phyloP scores from a whole-genome alignment of 2,888 invertebrate species.

The Stegana nigrithorax region DNA sequence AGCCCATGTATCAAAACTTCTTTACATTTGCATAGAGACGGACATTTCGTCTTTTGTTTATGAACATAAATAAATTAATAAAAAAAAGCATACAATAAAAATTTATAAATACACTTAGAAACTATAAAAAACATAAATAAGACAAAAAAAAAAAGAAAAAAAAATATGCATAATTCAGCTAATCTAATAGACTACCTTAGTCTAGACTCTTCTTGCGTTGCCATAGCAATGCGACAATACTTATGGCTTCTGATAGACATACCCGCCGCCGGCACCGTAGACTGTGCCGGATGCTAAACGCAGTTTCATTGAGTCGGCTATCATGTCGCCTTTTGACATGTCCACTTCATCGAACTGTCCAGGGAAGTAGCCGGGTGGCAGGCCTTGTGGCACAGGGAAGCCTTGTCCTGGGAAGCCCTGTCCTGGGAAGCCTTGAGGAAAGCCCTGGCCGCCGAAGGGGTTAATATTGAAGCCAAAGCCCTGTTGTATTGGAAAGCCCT shows the following conservation, averaged over 20 bases:
- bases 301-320: neutral
- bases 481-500: constrained; percentile 1
- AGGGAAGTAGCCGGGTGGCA: constrained; percentile 1
- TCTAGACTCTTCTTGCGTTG: constrained; percentile 23
- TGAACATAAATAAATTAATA: constrained; percentile 29
- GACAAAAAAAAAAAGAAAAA: constrained; percentile 11
- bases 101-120: neutral
- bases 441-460: neutral
- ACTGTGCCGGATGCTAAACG: constrained; percentile 35
- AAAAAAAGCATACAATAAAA: constrained; percentile 11
- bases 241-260: constrained; percentile 45
- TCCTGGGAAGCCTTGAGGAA: neutral
- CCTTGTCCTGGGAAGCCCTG: constrained; percentile 10
- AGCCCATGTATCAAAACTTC: too few relatives aligned
- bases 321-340: neutral
- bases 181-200: constrained; percentile 14
- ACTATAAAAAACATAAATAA: neutral
- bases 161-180: constrained; percentile 19
- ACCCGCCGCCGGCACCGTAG: constrained; percentile 50
- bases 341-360: constrained; percentile 12
- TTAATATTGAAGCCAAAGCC: too few relatives aligned
- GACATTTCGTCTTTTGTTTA: constrained; percentile 27
- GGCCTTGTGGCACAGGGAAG: neutral
- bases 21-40: constrained; percentile 46
- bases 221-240: constrained; percentile 8